A percentile compares a stretch with the other conserved stretches of the same genome.
Conservation (phyloP, 2,113 vertebrate genomes). For the Platichthys flesus region DNA sequence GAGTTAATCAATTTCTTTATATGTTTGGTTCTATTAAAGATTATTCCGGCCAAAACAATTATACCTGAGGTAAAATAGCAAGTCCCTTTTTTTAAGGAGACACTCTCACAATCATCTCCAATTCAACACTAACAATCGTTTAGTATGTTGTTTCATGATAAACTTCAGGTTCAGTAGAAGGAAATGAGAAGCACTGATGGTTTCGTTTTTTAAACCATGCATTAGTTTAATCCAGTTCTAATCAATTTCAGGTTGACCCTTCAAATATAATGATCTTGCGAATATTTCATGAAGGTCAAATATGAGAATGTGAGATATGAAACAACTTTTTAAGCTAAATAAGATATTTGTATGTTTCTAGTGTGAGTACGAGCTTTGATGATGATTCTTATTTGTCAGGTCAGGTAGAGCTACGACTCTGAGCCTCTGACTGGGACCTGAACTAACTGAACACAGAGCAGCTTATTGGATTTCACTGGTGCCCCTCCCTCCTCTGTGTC, state of each 20-base stretch:
- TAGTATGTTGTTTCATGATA: too few species aligned
- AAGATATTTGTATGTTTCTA: not conserved
- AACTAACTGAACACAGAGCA: constrained; percentile 30
- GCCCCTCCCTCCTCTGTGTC: constrained; percentile 48
- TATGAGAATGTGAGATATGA: not conserved
- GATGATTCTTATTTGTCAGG: not conserved
- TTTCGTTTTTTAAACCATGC: not conserved
- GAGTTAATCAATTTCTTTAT: constrained; percentile 2
- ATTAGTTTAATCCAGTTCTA: too few species aligned
- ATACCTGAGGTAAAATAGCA: too few species aligned
- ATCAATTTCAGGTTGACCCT: not conserved
- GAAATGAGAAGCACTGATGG: not conserved
- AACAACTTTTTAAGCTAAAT: too few species aligned
- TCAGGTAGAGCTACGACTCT: not conserved
- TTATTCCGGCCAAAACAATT: not conserved
- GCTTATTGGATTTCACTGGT: constrained; percentile 48
- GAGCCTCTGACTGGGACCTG: constrained; percentile 21
- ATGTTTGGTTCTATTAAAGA: not conserved
- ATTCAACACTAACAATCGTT: too few species aligned
- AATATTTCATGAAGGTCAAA: not conserved
- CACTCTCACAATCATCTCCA: too few species aligned
- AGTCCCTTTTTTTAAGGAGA: too few species aligned
- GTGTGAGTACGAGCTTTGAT: not conserved
- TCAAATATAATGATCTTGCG: not conserved
- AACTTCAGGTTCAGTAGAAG: too few species aligned